Base-by-base conservation (phyloP, 2,113 vertebrate species). In the Aythya baeri region DNA sequence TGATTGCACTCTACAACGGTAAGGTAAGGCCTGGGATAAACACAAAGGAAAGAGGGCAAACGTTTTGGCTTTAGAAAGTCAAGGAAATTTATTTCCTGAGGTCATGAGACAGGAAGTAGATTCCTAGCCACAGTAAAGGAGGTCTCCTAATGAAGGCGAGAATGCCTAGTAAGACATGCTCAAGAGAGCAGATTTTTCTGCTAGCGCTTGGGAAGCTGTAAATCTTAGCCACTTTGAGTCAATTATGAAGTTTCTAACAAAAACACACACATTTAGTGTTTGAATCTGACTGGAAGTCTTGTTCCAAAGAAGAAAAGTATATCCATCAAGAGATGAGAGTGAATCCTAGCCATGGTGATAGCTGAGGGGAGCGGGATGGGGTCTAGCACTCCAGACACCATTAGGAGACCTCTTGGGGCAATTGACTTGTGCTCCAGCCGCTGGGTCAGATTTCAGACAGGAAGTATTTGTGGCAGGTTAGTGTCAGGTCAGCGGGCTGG, bases 11-110 rank as follows among this genome's bases (percentile, higher is more conserved):
- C 95, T 96, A 97, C 76, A 71, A 93, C 93, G 91, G 93, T 82
- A 90, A 92, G 91, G 91, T 88, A 93, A 95, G 96, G 94, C 86
- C 95, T 92, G 93, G 95, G 90, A 89, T 41, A 55, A 95, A 95
- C 93, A 95, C 97, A 90, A 97, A 98, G 97, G 97, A 98, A 98
- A 95, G 97, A 98, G 97, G 98, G 97, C 97, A 98, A 98, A 98
- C 97, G 50, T 97, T 97, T 97, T 98, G 98, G 98, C 98, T 98
- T 97, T 98, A 98, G 92, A 98, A 98, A 98, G 98, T 98, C 97
- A 98, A 98, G 98, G 98, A 98, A 97, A 98, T 98, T 98, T 98
- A 98, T 98, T 98, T 98, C 98, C 98, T 98, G 98, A 98, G 98
- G 98, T 98, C 98, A 97, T 96, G 97, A 98, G 98, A 98, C 98